Evolutionary conservation across 2,113 vertebrate genomes (phyloP), one percentile per base, ranked within the genome.

Genomic region (Lamprotornis superbus): DNA sequence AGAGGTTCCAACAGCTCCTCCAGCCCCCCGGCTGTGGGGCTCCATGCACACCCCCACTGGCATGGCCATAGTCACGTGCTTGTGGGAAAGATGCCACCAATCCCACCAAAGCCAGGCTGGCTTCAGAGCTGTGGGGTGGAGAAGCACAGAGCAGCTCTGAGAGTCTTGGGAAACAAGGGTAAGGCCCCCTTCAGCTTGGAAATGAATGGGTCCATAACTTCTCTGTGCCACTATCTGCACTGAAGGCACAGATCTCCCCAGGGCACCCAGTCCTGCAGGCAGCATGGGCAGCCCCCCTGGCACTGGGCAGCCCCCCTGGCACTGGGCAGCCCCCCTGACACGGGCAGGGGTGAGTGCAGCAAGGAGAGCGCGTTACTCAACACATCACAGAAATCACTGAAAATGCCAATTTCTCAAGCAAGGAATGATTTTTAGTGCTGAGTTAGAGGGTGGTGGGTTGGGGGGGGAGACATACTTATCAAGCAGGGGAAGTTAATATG

Each of bases 401-500:
- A 56, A 89, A 94, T 0, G 28, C 21, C 1, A 1, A 23, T 46
- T 90, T 93, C 88, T 96, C 93, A 94, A 95, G 93, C 88, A 95
- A 94, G 86, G 79, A 56, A 93, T 30, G 57, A 39, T 17, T 83
- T 75, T 89, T 70, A 92, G 80, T 57, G 76, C 83, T 15, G 56
- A 95, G 77, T 71, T 89, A 91, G 60, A 87, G 46, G 44, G 74
- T 37, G 40, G 76, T 63, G 55, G 84, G 75, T 68, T 89, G 70
- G 81, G 56, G 19, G 13, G 61, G 52, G 44, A 93, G 65, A 90
- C 88, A 92, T 28, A 79, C 42, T 95, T 6, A 12, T 93, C 96
- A 96, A 81, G 95, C 97, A 96, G 84, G 96, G 76, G 18, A 79
- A 86, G 83, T 83, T 90, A 92, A 85, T 0, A 81, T 2, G 27